Evolutionary conservation across 2,113 vertebrate species (phyloP).

Genomic region (Macaca mulatta): DNA sequence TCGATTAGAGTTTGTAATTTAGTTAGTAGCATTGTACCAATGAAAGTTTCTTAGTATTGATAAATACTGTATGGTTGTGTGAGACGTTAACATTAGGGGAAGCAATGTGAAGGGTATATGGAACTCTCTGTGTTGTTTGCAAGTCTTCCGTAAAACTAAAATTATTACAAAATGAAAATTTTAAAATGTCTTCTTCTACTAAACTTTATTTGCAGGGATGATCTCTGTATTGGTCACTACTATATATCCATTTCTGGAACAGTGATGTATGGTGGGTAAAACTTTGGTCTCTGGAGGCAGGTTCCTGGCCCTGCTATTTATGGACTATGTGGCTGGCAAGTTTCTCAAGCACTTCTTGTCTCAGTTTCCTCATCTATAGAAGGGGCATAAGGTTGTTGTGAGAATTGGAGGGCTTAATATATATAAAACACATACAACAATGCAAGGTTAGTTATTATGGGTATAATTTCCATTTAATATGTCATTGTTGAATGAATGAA

Average conservation of each 20-base stretch:
- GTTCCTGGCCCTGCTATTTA: not conserved
- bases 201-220: not conserved
- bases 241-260: not conserved
- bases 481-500: not conserved
- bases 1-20: not conserved
- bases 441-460: not conserved
- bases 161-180: not conserved
- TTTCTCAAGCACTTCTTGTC: not conserved
- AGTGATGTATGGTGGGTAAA: not conserved
- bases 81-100: not conserved
- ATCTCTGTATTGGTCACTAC: not conserved
- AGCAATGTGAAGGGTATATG: not conserved
- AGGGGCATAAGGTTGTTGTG: not conserved
- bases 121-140: not conserved
- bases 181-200: not conserved
- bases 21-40: not conserved
- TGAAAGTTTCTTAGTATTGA: not conserved
- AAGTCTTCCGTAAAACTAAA: constrained; percentile 25
- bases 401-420: not conserved
- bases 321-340: not conserved
- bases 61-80: not conserved
- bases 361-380: not conserved
- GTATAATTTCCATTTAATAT: not conserved
- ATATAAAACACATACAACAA: not conserved
- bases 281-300: not conserved